Evolutionary conservation across 1,140 invertebrate genomes (phyloP), one percentile per base, ranked within the genome.

Genomic region (Stenopsyche tienmushanensis): DNA sequence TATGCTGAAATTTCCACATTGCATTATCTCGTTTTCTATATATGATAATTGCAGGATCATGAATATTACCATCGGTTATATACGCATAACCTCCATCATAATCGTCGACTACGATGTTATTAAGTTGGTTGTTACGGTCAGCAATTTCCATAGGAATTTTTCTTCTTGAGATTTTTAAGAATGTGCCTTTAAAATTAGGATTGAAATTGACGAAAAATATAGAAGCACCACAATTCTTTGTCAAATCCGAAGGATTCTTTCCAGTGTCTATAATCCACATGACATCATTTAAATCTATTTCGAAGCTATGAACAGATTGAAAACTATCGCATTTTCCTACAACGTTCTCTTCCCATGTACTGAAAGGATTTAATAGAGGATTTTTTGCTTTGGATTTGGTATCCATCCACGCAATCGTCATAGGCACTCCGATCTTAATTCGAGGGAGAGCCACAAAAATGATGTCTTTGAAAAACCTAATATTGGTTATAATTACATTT

Each of bases 251-350:
- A 0, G 84, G 71, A 0, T 79, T 78, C 5, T 84, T 77, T 0
- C 87, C 87, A 10, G 84, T 83, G 70, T 90, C 89, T 39, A 89
- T 71, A 1, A 89, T 82, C 88, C 88, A 90, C 84, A 90, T 86
- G 0, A 86, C 75, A 2, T 86, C 88, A 21, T 80, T 77, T 0
- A 80, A 80, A 70, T 90, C 88, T 15, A 90, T 86, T 73, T 89
- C 88, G 71, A 90, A 81, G 67, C 84, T 85, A 72, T 88, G 86
- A 3, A 89, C 87, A 64, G 85, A 85, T 70, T 90, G 88, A 20
- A 90, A 80, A 1, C 84, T 82, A 1, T 70, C 73, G 74, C 89
- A 90, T 66, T 83, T 74, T 0, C 81, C 84, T 9, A 86, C 52
- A 5, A 77, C 75, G 72, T 90, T 88, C 76, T 84, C 83, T 0